A percentile compares a stretch with the other conserved stretches of the same genome.
Evolutionary conservation across 2,888 invertebrate species (phyloP).

Genomic region (Acleris emargana): DNA sequence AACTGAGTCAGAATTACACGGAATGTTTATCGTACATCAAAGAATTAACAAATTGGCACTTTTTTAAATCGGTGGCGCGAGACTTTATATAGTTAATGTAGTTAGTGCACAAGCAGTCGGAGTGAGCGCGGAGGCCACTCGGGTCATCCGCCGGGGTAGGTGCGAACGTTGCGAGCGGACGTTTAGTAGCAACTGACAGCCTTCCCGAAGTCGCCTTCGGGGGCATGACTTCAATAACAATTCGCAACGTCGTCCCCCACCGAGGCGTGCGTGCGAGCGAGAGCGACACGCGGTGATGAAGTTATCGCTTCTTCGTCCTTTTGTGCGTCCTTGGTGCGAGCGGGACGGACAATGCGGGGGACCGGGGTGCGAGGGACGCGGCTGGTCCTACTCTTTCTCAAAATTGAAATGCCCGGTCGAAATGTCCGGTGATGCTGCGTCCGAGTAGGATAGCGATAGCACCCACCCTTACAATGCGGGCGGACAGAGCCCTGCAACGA

Average conservation of each 20-base stretch:
- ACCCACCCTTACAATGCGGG: slow-evolving; percentile 83
- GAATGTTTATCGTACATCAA: slow-evolving; percentile 48
- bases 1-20: slow-evolving; percentile 52
- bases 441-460: slow-evolving; percentile 82
- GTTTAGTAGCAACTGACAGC: slow-evolving; percentile 83
- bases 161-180: slow-evolving; percentile 80
- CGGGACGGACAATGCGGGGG: slow-evolving; percentile 65
- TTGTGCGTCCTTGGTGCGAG: slow-evolving; percentile 82
- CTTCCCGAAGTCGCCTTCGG: slow-evolving; percentile 84
- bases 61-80: slow-evolving; percentile 61
- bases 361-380: slow-evolving; percentile 63
- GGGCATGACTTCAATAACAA: slow-evolving; percentile 85
- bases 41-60: slow-evolving; percentile 65
- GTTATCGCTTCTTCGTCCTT: slow-evolving; percentile 85
- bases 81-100: slow-evolving; percentile 60
- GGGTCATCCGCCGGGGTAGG: slow-evolving; percentile 71
- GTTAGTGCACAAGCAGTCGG: slow-evolving; percentile 54
- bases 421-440: slow-evolving; percentile 84
- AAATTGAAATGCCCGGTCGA: slow-evolving; percentile 85
- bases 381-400: slow-evolving; percentile 83
- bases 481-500: slow-evolving; percentile 77
- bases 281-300: slow-evolving; percentile 79
- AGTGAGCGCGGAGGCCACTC: slow-evolving; percentile 58
- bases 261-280: slow-evolving; percentile 78
- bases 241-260: slow-evolving; percentile 84